A percentile compares a stretch with the other conserved stretches of the same genome.
Evolutionary conservation across 2,113 vertebrate species (phyloP).

Genomic region (Hippocampus comes): DNA sequence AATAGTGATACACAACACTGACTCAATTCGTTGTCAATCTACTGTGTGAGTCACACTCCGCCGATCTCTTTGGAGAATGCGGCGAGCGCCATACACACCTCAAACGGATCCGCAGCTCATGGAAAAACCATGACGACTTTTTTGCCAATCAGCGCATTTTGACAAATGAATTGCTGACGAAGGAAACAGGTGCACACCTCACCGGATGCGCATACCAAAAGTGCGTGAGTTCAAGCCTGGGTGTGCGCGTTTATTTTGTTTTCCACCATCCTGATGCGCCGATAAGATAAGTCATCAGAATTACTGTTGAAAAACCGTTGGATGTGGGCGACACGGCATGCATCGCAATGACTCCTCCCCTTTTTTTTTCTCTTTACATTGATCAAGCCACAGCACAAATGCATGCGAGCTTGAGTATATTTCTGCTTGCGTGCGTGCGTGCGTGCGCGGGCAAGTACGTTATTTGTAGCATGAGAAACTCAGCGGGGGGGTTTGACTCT

Average conservation of each 20-base stretch:
- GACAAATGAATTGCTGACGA: slow-evolving; percentile 47
- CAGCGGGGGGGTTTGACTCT: slow-evolving; percentile 53
- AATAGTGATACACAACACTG: too few relatives aligned
- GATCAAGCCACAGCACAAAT: neutral
- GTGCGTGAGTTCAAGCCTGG: slow-evolving; percentile 3
- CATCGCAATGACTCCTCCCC: slow-evolving; percentile 5
- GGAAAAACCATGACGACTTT: neutral
- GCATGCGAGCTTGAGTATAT: slow-evolving; percentile 7
- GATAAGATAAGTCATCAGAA: slow-evolving; percentile 56
- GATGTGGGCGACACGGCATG: slow-evolving; percentile 45
- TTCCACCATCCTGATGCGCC: slow-evolving; percentile 44
- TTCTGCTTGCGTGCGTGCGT: neutral
- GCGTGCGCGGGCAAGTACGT: neutral
- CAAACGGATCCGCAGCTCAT: neutral
- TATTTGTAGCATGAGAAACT: slow-evolving; percentile 57
- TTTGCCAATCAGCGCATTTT: neutral
- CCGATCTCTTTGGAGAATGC: neutral
- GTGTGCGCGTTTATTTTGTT: slow-evolving; percentile 23
- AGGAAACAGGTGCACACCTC: slow-evolving; percentile 51
- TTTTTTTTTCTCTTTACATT: neutral
- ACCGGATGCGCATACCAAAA: slow-evolving; percentile 42
- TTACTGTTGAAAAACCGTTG: slow-evolving; percentile 22
- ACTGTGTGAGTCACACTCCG: too few relatives aligned
- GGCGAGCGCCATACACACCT: neutral
- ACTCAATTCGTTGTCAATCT: too few relatives aligned